phyloP scores from a whole-genome alignment of 2,888 invertebrate species.

The Agonum fuliginosum region DNA sequence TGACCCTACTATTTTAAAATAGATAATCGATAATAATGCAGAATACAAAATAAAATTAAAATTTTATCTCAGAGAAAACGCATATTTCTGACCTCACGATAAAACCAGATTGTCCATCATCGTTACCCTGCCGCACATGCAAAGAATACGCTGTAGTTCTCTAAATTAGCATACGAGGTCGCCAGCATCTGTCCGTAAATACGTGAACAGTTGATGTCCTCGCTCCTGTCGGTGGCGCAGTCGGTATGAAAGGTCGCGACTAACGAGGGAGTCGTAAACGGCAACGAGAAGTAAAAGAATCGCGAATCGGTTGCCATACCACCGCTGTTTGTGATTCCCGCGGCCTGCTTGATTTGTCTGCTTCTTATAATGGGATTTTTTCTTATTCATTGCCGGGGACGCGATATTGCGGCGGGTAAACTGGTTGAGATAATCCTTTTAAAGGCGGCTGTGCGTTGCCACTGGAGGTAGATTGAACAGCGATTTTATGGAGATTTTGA shows the following conservation, averaged over 20 bases:
- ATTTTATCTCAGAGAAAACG: too few species aligned
- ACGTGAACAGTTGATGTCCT: not conserved
- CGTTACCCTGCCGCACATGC: not conserved
- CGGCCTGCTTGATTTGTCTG: slow-evolving; percentile 24
- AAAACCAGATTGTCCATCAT: not conserved
- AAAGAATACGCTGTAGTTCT: not conserved
- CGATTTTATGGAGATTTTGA: slow-evolving; percentile 43
- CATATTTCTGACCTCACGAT: not conserved
- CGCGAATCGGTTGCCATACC: slow-evolving; percentile 1
- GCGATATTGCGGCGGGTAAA: slow-evolving; percentile 5
- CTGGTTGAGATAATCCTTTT: slow-evolving; percentile 30
- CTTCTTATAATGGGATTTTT: slow-evolving; percentile 45
- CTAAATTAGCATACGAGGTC: not conserved
- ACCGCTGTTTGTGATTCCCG: slow-evolving; percentile 25
- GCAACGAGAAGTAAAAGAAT: not conserved
- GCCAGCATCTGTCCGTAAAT: not conserved
- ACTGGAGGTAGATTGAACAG: slow-evolving; percentile 14
- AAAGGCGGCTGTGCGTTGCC: not conserved
- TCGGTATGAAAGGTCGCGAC: not conserved
- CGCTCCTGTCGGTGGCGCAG: not conserved
- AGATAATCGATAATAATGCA: too few species aligned
- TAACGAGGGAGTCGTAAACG: slow-evolving; percentile 18
- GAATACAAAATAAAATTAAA: too few species aligned
- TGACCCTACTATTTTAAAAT: too few species aligned
- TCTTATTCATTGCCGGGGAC: slow-evolving; percentile 43